These are phyloP conservation scores for Pelusios castaneus DNA, from an alignment of 2,113 vertebrate species.

Conservation along the genomic window DNA sequence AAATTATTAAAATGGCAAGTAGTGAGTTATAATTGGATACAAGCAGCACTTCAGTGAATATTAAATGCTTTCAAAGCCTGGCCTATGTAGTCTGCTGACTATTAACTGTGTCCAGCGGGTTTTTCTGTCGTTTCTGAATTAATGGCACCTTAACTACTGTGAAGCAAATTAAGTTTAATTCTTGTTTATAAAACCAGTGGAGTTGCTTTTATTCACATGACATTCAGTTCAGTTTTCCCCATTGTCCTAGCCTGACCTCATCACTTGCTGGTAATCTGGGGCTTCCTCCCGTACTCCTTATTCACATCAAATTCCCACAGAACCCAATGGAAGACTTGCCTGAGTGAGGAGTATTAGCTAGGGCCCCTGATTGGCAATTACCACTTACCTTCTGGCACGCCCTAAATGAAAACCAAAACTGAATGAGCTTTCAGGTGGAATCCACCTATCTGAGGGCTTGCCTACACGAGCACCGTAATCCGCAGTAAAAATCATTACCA, in stretches of 20 bases:
- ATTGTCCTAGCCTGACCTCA: constrained; percentile 63
- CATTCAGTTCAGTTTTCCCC: constrained; percentile 51
- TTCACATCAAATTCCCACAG: not conserved
- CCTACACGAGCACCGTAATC: too few relatives aligned
- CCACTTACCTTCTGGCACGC: not conserved
- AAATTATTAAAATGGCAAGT: constrained; percentile 96
- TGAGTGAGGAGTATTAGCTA: not conserved
- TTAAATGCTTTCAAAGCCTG: constrained; percentile 89
- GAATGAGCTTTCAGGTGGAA: not conserved
- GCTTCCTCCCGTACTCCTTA: not conserved
- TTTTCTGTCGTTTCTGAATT: constrained; percentile 69
- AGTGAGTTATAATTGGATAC: constrained; percentile 98
- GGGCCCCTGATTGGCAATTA: not conserved
- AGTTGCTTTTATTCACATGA: constrained; percentile 70
- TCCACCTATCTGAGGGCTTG: rapidly evolving
- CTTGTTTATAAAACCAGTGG: constrained; percentile 73
- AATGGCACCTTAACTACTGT: constrained; percentile 71
- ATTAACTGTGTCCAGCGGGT: constrained; percentile 91
- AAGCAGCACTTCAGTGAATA: constrained; percentile 95
- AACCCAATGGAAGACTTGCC: not conserved
- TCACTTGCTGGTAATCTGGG: not conserved
- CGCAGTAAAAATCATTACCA: too few relatives aligned
- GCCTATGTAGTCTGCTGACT: constrained; percentile 78
- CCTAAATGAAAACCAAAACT: not conserved
- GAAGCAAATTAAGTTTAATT: constrained; percentile 77